These are phyloP conservation scores for Drosophila sordidula DNA, from an alignment of 2,888 invertebrate species.

Conservation along the genomic window DNA sequence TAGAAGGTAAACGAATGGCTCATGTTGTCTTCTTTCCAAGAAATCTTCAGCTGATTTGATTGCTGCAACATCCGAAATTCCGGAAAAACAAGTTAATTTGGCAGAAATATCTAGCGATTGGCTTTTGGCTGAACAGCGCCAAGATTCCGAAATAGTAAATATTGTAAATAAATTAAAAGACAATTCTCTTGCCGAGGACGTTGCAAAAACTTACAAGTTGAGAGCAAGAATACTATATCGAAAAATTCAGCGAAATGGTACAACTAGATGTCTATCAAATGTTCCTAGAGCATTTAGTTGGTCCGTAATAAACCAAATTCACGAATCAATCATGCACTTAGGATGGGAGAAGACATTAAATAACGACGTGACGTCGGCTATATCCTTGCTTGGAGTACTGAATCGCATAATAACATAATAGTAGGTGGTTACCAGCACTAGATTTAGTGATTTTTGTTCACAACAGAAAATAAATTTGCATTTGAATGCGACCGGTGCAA, in stretches of 20 bases:
- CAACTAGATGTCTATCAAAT: neutral
- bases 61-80: no score
- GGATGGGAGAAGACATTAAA: neutral
- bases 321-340: conserved; percentile 10
- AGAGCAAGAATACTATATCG: neutral
- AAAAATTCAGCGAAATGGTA: no score
- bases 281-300: conserved; percentile 9
- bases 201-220: neutral
- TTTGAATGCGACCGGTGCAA: no score
- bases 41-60: neutral
- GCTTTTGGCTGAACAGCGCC: neutral
- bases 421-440: conserved; percentile 1
- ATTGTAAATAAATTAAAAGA: conserved; percentile 1
- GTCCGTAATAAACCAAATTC: conserved; percentile 12
- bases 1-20: neutral
- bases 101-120: no score
- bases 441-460: conserved; percentile 8
- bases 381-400: no score
- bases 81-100: neutral
- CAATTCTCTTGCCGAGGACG: neutral
- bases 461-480: conserved; percentile 1
- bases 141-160: neutral
- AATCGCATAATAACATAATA: no score
- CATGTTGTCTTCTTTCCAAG: neutral
- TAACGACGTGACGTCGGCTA: no score